Evolutionary conservation across 2,888 invertebrate genomes (phyloP).

Genomic region (Nebria brevicollis): DNA sequence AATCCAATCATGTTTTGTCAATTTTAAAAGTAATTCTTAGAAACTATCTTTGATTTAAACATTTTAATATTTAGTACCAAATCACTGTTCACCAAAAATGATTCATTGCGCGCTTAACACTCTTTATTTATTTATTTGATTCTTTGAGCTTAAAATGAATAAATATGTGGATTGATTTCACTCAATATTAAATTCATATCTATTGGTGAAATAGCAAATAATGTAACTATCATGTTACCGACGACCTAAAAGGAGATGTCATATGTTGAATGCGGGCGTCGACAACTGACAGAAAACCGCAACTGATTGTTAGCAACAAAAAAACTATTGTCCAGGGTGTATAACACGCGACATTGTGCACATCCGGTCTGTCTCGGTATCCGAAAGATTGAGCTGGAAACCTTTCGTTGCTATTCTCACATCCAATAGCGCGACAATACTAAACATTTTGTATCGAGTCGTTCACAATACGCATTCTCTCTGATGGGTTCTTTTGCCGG

Average conservation of each 20-base stretch:
- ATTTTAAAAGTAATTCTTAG: no score
- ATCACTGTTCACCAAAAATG: no score
- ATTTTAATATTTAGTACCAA: no score
- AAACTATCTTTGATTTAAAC: no score
- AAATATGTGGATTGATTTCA: no score
- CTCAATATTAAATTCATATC: no score
- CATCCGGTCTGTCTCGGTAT: slow-evolving; percentile 27
- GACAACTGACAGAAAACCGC: slow-evolving; percentile 33
- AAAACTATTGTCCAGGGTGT: slow-evolving; percentile 28
- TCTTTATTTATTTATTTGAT: no score
- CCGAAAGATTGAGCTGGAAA: neutral
- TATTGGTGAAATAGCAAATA: neutral
- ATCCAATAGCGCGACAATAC: slow-evolving; percentile 12
- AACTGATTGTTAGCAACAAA: slow-evolving; percentile 32
- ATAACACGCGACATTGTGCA: slow-evolving; percentile 42
- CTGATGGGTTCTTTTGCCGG: slow-evolving; percentile 9
- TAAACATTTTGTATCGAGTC: slow-evolving; percentile 30
- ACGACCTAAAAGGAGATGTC: slow-evolving; percentile 27
- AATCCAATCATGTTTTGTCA: no score
- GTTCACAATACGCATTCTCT: slow-evolving; percentile 30
- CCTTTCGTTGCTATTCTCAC: neutral
- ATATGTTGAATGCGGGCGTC: slow-evolving; percentile 25
- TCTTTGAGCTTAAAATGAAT: no score
- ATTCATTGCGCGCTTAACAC: no score
- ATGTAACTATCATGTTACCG: slow-evolving; percentile 10